Evolutionary conservation across 1,140 invertebrate species (phyloP), one percentile per base, ranked within the genome.

Genomic region (Drosophila asahinai): DNA sequence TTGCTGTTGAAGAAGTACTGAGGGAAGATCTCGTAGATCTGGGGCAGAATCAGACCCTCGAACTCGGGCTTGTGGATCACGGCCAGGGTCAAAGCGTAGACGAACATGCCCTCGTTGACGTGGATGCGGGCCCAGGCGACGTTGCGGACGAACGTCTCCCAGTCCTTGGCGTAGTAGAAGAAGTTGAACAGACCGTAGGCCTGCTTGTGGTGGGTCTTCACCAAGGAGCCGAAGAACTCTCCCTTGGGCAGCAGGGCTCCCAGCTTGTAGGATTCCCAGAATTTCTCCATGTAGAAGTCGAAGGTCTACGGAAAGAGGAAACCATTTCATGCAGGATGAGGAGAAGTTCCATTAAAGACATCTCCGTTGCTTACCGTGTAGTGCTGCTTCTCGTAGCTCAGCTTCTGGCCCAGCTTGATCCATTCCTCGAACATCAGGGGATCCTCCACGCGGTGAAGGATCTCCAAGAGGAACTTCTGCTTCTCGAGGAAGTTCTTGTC

Each of bases 21-120:
- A 0, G 95, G 95, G 75, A 94, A 95, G 48, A 96, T 91, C 93
- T 96, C 95, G 74, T 95, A 95, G 38, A 94, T 94, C 8, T 94
- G 92, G 17, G 95, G 95, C 8, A 96, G 79, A n/a, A 94, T 93
- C 9, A 95, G 82, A 59, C 94, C 95, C 8, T 93, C 80, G 11
- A 94, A 94, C 48, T 96, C 95, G 3, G 92, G 74, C 63, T 95
- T 94, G 60, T 94, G 94, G 30, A 94, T 75, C 3, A 96, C 91
- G 15, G 95, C 95, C 54, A 94, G 91, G 30, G 94, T 95, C 54
- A 64, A 4, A 11, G 63, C 63, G 40, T 65, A 65, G 57, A 65
- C 57, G 27, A 65, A 65, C 63, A 95, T 93, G 11, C 94, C 94
- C 82, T 95, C 94, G 86, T 96, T 96, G 2, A 95, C 84, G 68